phyloP scores from a whole-genome alignment of 92 coral and sea anemone species.

The Diadumene lineata region DNA sequence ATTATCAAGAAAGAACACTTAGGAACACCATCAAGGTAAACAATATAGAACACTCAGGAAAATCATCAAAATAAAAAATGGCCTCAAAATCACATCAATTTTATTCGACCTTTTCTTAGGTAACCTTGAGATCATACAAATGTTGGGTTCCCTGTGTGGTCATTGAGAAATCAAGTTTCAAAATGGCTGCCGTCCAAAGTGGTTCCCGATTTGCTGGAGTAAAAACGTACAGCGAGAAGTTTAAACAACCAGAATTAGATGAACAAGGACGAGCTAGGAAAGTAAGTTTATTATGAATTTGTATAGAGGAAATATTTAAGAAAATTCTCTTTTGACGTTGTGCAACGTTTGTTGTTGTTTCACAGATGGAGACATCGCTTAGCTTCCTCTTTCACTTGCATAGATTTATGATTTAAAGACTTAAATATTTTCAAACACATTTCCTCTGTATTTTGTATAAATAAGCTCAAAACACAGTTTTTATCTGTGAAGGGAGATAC shows the following conservation, averaged over 20 bases:
- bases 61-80: too few relatives aligned
- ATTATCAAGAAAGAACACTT: too few relatives aligned
- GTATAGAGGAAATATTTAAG: neutral
- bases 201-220: conserved; percentile 95
- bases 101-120: too few relatives aligned
- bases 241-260: conserved; percentile 93
- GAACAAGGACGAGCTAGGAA: conserved; percentile 90
- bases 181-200: conserved; percentile 84
- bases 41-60: too few relatives aligned
- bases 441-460: too few relatives aligned
- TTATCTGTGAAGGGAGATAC: too few relatives aligned
- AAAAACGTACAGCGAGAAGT: conserved; percentile 91
- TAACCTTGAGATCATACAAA: too few relatives aligned
- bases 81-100: too few relatives aligned
- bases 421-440: neutral
- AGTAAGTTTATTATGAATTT: conserved; percentile 39
- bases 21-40: too few relatives aligned
- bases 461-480: too few relatives aligned
- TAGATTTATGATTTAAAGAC: neutral
- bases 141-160: conserved; percentile 32
- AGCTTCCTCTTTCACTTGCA: neutral
- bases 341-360: neutral
- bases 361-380: neutral
- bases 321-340: too few relatives aligned
- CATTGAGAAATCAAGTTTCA: neutral